phyloP scores from a whole-genome alignment of 2,113 vertebrate genomes.

The Notarius quadriscutis region DNA sequence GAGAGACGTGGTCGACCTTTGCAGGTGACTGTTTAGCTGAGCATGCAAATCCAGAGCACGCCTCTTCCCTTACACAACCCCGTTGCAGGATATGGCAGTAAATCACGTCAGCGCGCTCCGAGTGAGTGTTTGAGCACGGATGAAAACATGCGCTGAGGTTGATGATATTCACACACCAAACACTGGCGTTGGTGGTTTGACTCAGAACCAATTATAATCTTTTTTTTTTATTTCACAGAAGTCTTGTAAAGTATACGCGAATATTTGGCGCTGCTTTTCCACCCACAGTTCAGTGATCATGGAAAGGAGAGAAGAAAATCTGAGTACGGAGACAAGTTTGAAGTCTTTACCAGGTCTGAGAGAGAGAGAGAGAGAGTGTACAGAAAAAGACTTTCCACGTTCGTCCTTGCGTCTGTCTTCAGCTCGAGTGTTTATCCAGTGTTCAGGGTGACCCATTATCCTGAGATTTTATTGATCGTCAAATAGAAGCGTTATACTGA shows the following conservation, averaged over 20 bases:
- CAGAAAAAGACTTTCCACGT: not conserved
- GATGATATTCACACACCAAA: constrained; percentile 7
- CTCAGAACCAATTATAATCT: not conserved
- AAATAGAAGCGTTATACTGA: not conserved
- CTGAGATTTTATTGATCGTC: not conserved
- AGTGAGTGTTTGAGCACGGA: not conserved
- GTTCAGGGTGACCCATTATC: not conserved
- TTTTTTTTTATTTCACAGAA: not conserved
- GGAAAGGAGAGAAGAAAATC: not conserved
- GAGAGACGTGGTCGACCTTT: constrained; percentile 9
- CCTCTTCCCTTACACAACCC: not conserved
- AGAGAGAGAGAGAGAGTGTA: not conserved
- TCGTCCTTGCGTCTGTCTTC: not conserved
- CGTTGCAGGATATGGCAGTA: constrained; percentile 2
- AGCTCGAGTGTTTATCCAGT: not conserved
- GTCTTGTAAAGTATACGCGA: not conserved
- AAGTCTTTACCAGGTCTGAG: not conserved
- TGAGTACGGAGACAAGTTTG: not conserved
- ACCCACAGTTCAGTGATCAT: not conserved
- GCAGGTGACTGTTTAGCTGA: constrained; percentile 11
- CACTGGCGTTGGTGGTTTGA: not conserved
- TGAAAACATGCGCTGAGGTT: not conserved
- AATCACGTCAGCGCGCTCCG: constrained; percentile 7
- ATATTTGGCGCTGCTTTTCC: not conserved
- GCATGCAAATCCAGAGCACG: constrained; percentile 14